Percentiles rank a stretch among this genome's conserved stretches.
These are phyloP conservation scores for Heptranchias perlo DNA, from an alignment of 2,113 vertebrate genomes.

Conservation along the genomic window DNA sequence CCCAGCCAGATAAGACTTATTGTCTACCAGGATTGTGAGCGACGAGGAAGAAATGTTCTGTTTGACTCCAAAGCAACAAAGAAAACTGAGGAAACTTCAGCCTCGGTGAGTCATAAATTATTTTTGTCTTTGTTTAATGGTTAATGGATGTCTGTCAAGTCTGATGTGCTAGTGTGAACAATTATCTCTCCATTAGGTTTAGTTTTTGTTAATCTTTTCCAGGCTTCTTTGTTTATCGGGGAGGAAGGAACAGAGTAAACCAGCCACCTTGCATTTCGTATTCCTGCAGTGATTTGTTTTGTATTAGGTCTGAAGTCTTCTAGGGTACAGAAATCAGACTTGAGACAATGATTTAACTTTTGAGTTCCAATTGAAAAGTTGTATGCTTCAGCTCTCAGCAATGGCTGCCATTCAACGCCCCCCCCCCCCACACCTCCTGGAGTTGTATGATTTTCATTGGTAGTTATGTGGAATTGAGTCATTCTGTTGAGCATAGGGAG, in stretches of 20 bases:
- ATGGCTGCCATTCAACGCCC: background rate
- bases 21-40: conserved; percentile 96
- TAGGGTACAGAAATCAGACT: background rate
- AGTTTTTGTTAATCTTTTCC: background rate
- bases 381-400: background rate
- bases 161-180: background rate
- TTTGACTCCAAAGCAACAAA: conserved; percentile 92
- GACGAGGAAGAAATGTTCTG: conserved; percentile 89
- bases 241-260: background rate
- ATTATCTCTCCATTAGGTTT: background rate
- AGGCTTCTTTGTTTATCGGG: background rate
- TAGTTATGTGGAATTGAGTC: too few species aligned
- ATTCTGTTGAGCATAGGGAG: background rate
- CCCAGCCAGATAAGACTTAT: conserved; percentile 91
- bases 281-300: conserved; percentile 7
- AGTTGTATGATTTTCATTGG: background rate
- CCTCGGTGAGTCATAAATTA: conserved; percentile 70
- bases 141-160: background rate
- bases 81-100: conserved; percentile 75
- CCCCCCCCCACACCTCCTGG: background rate
- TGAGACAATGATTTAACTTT: background rate
- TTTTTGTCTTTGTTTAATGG: background rate
- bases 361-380: background rate
- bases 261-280: background rate
- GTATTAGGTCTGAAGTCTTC: background rate